Conservation (phyloP, 2,113 vertebrate genomes). For the Platysternon megacephalum region DNA sequence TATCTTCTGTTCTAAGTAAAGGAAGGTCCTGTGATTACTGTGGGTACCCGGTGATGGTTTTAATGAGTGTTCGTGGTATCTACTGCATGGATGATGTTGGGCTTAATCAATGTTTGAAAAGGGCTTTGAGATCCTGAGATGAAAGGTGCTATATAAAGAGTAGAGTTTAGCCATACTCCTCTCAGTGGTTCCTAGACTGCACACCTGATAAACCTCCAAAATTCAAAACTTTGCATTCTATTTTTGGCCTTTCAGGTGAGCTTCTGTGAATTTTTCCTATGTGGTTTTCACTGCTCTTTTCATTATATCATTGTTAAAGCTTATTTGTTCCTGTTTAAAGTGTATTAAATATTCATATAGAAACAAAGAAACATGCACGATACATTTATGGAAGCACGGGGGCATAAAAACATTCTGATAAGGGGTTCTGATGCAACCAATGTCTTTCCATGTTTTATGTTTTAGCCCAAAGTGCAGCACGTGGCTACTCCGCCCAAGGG, state of each 20-base stretch:
- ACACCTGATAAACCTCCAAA: neutral
- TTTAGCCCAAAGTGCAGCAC: neutral
- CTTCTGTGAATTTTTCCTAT: neutral
- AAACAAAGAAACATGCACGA: neutral
- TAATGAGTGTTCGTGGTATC: neutral
- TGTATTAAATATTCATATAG: slow-evolving; percentile 6
- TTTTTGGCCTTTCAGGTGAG: neutral
- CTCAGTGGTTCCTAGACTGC: neutral
- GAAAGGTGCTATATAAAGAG: neutral
- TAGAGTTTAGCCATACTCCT: neutral
- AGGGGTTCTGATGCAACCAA: neutral
- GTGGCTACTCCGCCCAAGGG: neutral
- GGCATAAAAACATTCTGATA: neutral
- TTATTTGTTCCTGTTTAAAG: slow-evolving; percentile 23
- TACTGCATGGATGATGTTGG: neutral
- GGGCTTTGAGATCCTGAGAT: neutral
- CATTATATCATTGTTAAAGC: neutral
- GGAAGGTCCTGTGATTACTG: neutral
- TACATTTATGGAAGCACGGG: neutral
- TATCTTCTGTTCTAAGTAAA: neutral
- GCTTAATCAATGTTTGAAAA: neutral
- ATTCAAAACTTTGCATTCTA: neutral
- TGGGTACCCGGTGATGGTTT: neutral
- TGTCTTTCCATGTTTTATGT: neutral
- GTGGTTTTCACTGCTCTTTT: neutral